These are phyloP conservation scores for Latrodectus elegans DNA, from an alignment of 2,888 invertebrate genomes.

Conservation along the genomic window DNA sequence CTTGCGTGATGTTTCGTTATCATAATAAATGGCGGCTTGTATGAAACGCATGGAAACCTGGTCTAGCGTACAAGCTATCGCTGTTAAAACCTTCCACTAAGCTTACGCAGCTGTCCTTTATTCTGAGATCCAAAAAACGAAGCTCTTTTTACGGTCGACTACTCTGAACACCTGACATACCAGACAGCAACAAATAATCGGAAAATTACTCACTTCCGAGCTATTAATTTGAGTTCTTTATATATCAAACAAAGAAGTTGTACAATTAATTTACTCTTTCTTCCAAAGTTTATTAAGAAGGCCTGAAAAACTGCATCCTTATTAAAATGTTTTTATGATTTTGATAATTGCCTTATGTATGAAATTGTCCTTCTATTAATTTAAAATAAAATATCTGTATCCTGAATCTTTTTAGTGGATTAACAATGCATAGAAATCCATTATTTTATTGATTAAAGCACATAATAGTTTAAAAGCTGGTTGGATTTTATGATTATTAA, in stretches of 20 bases:
- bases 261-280: not conserved
- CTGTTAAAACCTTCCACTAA: not conserved
- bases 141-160: slow-evolving; percentile 33
- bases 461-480: too few species aligned
- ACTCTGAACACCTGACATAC: slow-evolving; percentile 54
- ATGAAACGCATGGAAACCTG: not conserved
- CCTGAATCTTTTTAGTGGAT: too few species aligned
- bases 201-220: slow-evolving; percentile 36
- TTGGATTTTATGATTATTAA: too few species aligned
- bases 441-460: too few species aligned
- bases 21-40: not conserved
- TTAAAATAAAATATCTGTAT: too few species aligned
- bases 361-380: too few species aligned
- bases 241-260: not conserved
- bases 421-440: too few species aligned
- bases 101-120: slow-evolving; percentile 51
- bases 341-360: not conserved
- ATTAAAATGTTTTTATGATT: not conserved
- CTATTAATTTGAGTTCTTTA: slow-evolving; percentile 26
- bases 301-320: not conserved
- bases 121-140: not conserved
- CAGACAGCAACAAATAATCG: slow-evolving; percentile 35
- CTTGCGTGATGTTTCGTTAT: not conserved
- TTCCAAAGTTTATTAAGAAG: not conserved
- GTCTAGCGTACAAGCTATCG: slow-evolving; percentile 36